Percentiles rank a stretch among this genome's conserved stretches.
Conservation (phyloP, 2,888 invertebrate species). For the Norana najaformis region DNA sequence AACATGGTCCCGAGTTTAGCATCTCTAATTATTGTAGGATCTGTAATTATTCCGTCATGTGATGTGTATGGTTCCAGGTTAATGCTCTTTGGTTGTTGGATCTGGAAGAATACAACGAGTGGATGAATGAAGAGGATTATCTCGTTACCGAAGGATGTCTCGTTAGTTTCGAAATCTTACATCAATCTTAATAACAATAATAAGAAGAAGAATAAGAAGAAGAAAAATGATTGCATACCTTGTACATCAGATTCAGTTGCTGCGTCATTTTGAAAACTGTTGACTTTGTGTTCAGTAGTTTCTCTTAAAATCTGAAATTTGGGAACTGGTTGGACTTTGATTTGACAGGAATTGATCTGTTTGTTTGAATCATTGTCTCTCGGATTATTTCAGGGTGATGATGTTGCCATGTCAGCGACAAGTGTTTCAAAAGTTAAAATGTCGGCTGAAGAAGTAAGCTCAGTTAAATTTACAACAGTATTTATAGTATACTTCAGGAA, state of each 20-base stretch:
- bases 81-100: slow-evolving; percentile 89
- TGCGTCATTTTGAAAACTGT: neutral
- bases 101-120: slow-evolving; percentile 92
- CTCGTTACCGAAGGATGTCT: slow-evolving; percentile 66
- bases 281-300: neutral
- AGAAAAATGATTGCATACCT: neutral
- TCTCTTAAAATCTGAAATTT: neutral
- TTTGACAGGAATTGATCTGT: neutral
- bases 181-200: neutral
- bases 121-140: slow-evolving; percentile 99
- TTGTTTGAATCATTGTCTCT: neutral
- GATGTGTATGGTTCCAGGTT: slow-evolving; percentile 65
- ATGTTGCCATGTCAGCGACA: neutral
- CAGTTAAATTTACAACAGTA: neutral
- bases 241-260: neutral
- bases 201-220: no score
- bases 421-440: neutral
- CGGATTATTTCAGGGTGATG: neutral
- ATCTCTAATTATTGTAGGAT: neutral
- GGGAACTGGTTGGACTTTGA: neutral
- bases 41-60: neutral
- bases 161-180: neutral
- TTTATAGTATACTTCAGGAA: neutral
- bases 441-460: neutral
- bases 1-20: no score